Base-by-base conservation (phyloP, 2,888 invertebrate species). In the Drosophila nigricruria region DNA sequence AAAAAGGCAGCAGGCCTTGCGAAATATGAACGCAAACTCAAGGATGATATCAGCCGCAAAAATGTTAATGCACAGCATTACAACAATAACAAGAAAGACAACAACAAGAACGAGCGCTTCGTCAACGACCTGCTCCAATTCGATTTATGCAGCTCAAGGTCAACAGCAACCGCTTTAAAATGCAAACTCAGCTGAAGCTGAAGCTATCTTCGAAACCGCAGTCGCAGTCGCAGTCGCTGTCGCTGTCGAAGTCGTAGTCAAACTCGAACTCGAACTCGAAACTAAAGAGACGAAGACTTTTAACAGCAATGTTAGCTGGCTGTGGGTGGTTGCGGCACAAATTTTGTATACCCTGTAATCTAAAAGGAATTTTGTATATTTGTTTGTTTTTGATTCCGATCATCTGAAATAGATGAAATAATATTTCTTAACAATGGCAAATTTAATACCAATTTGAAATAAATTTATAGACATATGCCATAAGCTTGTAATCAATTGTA, bases 121-220 rank as follows among this genome's bases (percentile, higher is more conserved):
- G 85, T 71, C 81, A 88, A 85, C 88, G 88, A 86, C 88, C 89
- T 86, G 89, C 86, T 86, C 89, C 89, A 86, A 89, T 86, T 86
- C 85, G 70, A 78, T 86, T 72, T 82, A 89, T 89, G 85, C 86
- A 88, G 89, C 70, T 81, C 86, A 86, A 87, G 89, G 89, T 89
- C 89, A 88, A 49, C 88, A 65, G 66, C 79, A 77, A 77, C 81
- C 53, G 73, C 82, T 89, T 87, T 63, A 73, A 86, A 84, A 85
- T 88, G 89, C 89, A 85, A 86, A 77, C 81, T 76, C 87, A 75
- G 73, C 82, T 68, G 30, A 76, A 66, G 25, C 42, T 45, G 25
- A 47, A 74, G 20, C 54, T 42, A 25, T 27, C 45, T 27, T 34
- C 34, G 52, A 40, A 36, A 20, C 18, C 52, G 30, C 30, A 56